Evolutionary conservation across 2,113 vertebrate genomes (phyloP).

Genomic region (Conger conger): DNA sequence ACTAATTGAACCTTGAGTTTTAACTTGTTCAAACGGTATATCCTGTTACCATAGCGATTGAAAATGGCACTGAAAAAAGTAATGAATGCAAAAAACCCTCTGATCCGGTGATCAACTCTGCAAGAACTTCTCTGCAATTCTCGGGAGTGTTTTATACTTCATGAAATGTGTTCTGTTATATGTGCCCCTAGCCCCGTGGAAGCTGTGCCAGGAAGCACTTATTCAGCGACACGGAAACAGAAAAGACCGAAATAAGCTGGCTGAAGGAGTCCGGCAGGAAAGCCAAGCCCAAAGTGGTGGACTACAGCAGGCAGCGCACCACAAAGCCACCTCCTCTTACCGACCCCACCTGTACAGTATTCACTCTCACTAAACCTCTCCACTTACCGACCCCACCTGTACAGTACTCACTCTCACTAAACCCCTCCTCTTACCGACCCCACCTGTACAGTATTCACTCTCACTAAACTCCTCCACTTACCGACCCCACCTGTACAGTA

Average conservation of each 20-base stretch:
- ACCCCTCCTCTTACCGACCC: neutral
- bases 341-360: conserved; percentile 49
- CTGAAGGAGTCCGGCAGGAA: conserved; percentile 72
- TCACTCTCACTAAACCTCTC: neutral
- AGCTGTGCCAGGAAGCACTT: conserved; percentile 72
- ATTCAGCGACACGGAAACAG: conserved; percentile 88
- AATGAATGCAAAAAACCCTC: too few species aligned
- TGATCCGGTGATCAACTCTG: too few species aligned
- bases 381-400: neutral
- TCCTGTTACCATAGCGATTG: too few species aligned
- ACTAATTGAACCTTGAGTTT: too few species aligned
- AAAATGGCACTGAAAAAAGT: too few species aligned
- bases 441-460: neutral
- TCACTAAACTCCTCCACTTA: neutral
- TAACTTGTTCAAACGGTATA: too few species aligned
- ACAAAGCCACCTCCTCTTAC: conserved; percentile 35
- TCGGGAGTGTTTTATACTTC: too few species aligned
- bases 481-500: neutral
- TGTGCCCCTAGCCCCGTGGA: conserved; percentile 44
- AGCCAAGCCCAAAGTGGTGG: conserved; percentile 71
- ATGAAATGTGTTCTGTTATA: neutral
- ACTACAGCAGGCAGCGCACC: conserved; percentile 72
- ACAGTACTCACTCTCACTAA: neutral
- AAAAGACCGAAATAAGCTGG: conserved; percentile 85
- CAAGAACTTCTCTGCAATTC: too few species aligned